These are phyloP conservation scores for Diabrotica balteata DNA, from an alignment of 2,888 invertebrate genomes.

Conservation along the genomic window DNA sequence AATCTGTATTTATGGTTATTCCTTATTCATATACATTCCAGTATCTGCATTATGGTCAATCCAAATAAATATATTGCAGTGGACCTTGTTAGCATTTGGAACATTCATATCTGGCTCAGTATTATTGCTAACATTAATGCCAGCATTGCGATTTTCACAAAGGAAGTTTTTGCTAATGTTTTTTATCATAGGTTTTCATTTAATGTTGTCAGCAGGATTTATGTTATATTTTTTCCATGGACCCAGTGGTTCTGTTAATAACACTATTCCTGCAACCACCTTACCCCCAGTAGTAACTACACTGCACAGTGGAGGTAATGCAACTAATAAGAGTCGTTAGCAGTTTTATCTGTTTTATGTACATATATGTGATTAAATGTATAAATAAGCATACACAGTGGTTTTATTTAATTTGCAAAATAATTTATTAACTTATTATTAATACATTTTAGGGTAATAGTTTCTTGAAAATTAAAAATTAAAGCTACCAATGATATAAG, in stretches of 20 bases:
- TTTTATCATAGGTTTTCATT: conserved; percentile 78
- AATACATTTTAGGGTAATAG: no score
- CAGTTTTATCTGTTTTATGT: conserved; percentile 3
- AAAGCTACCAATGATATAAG: no score
- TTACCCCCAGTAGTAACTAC: conserved; percentile 3
- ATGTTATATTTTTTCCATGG: conserved; percentile 83
- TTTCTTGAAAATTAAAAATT: no score
- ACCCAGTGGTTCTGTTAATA: conserved; percentile 50
- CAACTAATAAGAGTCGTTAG: no score
- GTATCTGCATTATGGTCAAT: conserved; percentile 93
- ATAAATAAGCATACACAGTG: neutral
- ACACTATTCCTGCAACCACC: no score
- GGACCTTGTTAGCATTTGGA: conserved; percentile 83
- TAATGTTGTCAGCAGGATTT: conserved; percentile 84
- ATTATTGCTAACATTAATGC: conserved; percentile 81
- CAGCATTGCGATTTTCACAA: conserved; percentile 73
- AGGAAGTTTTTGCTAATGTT: conserved; percentile 70
- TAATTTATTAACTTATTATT: no score
- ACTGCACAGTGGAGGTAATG: no score
- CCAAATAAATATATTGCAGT: conserved; percentile 81
- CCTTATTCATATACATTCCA: conserved; percentile 91
- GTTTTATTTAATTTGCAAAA: neutral
- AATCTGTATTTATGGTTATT: conserved; percentile 95
- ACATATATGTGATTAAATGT: conserved; percentile 2
- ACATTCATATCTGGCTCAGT: conserved; percentile 87